Evolutionary conservation across 1,140 invertebrate genomes (phyloP).

Genomic region (Medauroidea extradentata): DNA sequence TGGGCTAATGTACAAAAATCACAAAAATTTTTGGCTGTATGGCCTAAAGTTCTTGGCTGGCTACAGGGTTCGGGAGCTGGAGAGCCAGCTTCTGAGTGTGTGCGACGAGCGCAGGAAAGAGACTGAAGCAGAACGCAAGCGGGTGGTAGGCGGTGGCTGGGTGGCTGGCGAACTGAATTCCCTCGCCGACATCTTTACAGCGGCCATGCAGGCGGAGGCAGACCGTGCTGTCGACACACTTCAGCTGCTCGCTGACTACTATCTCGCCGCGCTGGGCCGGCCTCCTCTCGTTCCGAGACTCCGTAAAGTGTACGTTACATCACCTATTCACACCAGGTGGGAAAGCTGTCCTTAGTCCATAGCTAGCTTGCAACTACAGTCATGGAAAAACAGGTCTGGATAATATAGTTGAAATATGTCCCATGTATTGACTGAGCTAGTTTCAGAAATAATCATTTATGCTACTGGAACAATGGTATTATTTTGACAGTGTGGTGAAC

Average conservation of each 20-base stretch:
- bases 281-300: conserved; percentile 14
- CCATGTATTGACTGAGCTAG: too few relatives aligned
- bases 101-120: conserved; percentile 49
- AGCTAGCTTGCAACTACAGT: too few relatives aligned
- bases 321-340: too few relatives aligned
- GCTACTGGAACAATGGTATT: too few relatives aligned
- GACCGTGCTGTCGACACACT: conserved; percentile 50
- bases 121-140: conserved; percentile 45
- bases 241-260: conserved; percentile 52
- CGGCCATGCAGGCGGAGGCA: conserved; percentile 51
- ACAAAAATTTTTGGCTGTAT: too few relatives aligned
- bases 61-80: conserved; percentile 38
- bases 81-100: conserved; percentile 42
- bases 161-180: conserved; percentile 44
- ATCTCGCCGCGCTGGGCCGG: conserved; percentile 43
- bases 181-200: conserved; percentile 49
- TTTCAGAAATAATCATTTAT: too few relatives aligned
- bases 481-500: too few relatives aligned
- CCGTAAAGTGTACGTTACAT: conserved; percentile 9
- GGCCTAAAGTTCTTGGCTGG: too few relatives aligned
- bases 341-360: too few relatives aligned
- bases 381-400: too few relatives aligned
- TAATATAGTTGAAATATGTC: too few relatives aligned
- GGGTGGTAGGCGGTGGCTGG: conserved; percentile 50
- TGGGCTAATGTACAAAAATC: too few relatives aligned